Base-by-base conservation (phyloP, 1,140 invertebrate genomes). In the Maniola jurtina region DNA sequence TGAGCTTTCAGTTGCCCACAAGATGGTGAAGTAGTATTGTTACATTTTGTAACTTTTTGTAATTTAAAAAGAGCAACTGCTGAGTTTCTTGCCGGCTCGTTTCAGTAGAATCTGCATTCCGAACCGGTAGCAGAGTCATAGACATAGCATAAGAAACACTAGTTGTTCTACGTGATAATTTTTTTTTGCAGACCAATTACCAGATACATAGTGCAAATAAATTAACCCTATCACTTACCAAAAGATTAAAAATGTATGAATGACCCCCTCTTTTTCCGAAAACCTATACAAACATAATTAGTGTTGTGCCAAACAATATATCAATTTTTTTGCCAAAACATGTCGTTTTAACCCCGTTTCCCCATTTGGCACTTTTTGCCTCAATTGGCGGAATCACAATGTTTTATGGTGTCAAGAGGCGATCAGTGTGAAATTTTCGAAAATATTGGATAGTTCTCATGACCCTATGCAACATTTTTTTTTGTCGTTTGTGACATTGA, bases 201-300 rank as follows among this genome's bases (percentile, higher is more conserved):
- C 52, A 54, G 61, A 63, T n/a, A n/a, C n/a, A n/a, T 66, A 71
- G 66, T 72, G 64, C 64, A n/a, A 48, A 64, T 67, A 68, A 58
- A 35, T 34, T 52, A 25, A 72, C 73, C 66, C 71, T 61, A 56
- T 48, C 47, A 61, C 35, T 64, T 57, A 57, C 55, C 15, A 77
- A 75, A 76, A 79, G 69, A 66, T 50, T 60, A 80, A 72, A 48
- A 50, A 54, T 47, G 72, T 34, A 57, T 52, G 79, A 83, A 82
- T 79, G 66, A 79, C 75, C 78, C 78, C 73, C 71, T 66, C 70
- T 66, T 71, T 71, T 57, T 76, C 61, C 64, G 45, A 70, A 76
- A 74, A 79, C 61, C 78, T 69, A 89, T 86, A 88, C 87, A 86
- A 88, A 85, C 72, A 82, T 85, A 87, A 89, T 89, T 88, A 89